Conservation (phyloP, 2,797 vertebrate genomes). For the Garrulus glandarius region DNA sequence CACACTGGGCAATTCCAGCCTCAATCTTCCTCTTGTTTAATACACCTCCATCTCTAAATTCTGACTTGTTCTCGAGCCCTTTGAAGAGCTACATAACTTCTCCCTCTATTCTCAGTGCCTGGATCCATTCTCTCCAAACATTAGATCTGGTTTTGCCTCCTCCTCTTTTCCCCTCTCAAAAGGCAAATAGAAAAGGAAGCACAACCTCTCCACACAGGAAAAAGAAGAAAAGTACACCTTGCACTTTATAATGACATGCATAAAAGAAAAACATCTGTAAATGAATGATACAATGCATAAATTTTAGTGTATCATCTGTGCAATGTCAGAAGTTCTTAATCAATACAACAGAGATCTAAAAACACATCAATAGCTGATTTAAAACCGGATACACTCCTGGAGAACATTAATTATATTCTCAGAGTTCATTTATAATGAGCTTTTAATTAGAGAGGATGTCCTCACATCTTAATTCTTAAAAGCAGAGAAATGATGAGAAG, state of each 20-base stretch:
- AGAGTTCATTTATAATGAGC: neutral
- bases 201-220: neutral
- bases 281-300: neutral
- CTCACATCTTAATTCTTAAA: constrained; percentile 13
- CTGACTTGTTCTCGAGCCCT: neutral
- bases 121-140: neutral
- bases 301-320: neutral
- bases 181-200: neutral
- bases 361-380: neutral
- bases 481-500: neutral
- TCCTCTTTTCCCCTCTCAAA: neutral
- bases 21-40: neutral
- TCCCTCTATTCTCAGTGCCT: neutral
- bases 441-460: constrained; percentile 42
- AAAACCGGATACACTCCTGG: neutral
- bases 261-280: neutral
- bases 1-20: neutral
- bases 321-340: neutral
- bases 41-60: neutral
- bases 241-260: neutral
- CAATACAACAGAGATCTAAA: neutral
- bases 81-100: neutral
- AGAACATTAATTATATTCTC: constrained; percentile 22
- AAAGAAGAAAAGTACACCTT: neutral
- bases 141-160: neutral